phyloP scores from a whole-genome alignment of 2,888 invertebrate species.

The Phengaris alcon region DNA sequence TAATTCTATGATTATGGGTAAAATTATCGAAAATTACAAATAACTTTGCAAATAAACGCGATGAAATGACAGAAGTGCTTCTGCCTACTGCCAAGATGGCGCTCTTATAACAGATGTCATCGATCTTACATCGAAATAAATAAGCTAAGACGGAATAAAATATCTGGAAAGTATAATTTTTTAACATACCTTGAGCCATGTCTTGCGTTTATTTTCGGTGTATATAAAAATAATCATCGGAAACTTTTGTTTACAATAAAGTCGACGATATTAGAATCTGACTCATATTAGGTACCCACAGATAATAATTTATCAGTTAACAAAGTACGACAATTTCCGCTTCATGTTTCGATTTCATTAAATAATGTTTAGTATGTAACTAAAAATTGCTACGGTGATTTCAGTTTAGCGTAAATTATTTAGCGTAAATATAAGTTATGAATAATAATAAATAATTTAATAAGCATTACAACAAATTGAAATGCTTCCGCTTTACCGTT shows the following conservation, averaged over 20 bases:
- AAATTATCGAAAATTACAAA: background rate
- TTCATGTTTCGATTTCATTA: background rate
- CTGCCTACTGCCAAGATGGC: conserved; percentile 61
- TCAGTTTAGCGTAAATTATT: too few relatives aligned
- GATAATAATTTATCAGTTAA: background rate
- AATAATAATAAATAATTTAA: too few relatives aligned
- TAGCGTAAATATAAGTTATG: too few relatives aligned
- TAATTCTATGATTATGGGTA: background rate
- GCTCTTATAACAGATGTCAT: conserved; percentile 61
- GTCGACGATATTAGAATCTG: conserved; percentile 39
- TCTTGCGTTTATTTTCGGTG: conserved; percentile 10
- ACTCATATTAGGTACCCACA: conserved; percentile 33
- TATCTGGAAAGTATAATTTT: conserved; percentile 34
- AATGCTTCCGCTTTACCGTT: background rate
- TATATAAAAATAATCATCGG: conserved; percentile 18
- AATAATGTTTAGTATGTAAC: too few relatives aligned
- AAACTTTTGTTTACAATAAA: conserved; percentile 24
- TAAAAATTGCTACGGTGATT: too few relatives aligned
- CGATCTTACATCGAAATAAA: conserved; percentile 35
- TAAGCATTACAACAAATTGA: background rate
- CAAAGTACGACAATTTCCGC: background rate
- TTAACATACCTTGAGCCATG: conserved; percentile 66
- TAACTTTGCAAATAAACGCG: conserved; percentile 43
- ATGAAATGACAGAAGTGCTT: conserved; percentile 38
- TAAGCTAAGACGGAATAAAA: background rate